These are phyloP conservation scores for Callipepla californica DNA, from an alignment of 2,113 vertebrate genomes.

Conservation along the genomic window DNA sequence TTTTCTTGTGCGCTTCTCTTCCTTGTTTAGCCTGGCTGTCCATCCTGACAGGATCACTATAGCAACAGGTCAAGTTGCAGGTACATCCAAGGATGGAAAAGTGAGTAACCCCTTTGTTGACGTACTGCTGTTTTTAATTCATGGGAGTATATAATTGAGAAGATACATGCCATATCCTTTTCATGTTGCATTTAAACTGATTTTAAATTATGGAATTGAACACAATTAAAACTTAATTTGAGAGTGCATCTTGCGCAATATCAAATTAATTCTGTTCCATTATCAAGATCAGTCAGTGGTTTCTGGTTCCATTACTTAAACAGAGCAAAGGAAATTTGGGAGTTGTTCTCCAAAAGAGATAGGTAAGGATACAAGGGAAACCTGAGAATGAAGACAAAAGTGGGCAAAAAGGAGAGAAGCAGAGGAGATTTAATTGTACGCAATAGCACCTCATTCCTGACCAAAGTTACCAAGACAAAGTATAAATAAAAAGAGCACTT, in stretches of 20 bases:
- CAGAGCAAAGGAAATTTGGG: neutral
- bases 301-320: neutral
- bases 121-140: neutral
- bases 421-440: neutral
- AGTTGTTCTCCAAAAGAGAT: neutral
- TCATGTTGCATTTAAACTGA: neutral
- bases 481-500: neutral
- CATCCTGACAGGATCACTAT: constrained; percentile 99
- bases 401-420: neutral
- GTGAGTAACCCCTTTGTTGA: constrained; percentile 80
- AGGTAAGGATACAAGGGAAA: neutral
- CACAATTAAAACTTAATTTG: neutral
- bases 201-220: neutral
- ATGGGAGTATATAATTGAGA: neutral
- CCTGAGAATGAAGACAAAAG: neutral
- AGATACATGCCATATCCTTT: neutral
- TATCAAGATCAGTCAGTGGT: neutral
- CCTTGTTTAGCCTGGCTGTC: constrained; percentile 88
- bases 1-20: neutral
- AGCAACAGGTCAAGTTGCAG: constrained; percentile 97
- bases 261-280: neutral
- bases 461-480: neutral
- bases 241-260: neutral
- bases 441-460: neutral
- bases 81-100: constrained; percentile 96